Percentiles rank a stretch among this genome's conserved stretches.
These are phyloP conservation scores for Callipepla californica DNA, from an alignment of 2,113 vertebrate species.

Conservation along the genomic window DNA sequence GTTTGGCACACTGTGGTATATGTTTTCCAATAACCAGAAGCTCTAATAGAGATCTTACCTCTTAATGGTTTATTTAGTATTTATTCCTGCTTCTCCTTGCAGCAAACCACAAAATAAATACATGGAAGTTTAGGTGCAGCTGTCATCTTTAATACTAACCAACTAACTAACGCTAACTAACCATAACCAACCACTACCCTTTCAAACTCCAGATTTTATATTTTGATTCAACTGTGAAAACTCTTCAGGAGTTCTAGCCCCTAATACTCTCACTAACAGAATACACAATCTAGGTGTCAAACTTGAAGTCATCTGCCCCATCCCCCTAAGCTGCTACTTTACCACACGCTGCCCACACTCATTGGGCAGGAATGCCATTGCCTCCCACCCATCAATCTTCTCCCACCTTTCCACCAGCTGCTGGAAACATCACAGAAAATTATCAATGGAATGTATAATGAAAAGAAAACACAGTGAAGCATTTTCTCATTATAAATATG, in stretches of 20 bases:
- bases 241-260: neutral
- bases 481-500: neutral
- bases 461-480: neutral
- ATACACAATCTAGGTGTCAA: neutral
- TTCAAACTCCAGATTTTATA: neutral
- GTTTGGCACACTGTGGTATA: neutral
- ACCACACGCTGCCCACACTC: too few species aligned
- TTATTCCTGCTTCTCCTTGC: neutral
- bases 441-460: neutral
- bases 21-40: neutral
- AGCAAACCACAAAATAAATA: neutral
- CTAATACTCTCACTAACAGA: neutral
- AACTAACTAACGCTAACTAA: too few species aligned
- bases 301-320: neutral
- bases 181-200: neutral
- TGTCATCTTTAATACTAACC: neutral
- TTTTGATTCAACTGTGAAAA: neutral
- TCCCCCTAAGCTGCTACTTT: neutral
- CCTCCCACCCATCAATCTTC: neutral
- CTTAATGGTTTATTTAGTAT: neutral
- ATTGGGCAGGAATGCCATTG: too few species aligned
- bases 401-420: neutral
- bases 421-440: neutral
- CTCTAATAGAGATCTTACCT: neutral
- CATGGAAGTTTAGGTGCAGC: neutral